These are phyloP conservation scores for Coleophora deauratella DNA, from an alignment of 2,888 invertebrate species.

Conservation along the genomic window DNA sequence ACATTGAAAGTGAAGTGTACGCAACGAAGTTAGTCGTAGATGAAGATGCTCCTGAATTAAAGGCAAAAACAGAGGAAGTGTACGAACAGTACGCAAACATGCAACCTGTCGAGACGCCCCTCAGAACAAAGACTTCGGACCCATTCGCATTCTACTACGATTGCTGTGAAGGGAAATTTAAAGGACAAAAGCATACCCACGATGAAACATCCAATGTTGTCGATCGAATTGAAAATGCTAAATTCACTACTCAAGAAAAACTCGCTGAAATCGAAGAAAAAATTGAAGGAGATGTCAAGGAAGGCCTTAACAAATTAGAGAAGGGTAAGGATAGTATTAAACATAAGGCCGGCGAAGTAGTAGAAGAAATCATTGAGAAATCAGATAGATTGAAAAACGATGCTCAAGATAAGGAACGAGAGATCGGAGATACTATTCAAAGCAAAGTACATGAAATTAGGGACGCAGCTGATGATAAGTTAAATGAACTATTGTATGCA, in stretches of 20 bases:
- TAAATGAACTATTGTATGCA: slow-evolving; percentile 35
- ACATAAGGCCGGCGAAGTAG: slow-evolving; percentile 35
- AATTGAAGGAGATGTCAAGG: slow-evolving; percentile 36
- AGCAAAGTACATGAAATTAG: slow-evolving; percentile 29
- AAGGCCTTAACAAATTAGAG: slow-evolving; percentile 41
- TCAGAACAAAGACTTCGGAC: slow-evolving; percentile 37
- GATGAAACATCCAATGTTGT: slow-evolving; percentile 59
- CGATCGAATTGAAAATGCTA: slow-evolving; percentile 59
- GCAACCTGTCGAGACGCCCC: slow-evolving; percentile 62
- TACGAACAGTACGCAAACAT: slow-evolving; percentile 60
- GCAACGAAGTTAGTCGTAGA: slow-evolving; percentile 60
- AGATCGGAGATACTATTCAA: slow-evolving; percentile 32
- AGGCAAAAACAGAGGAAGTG: slow-evolving; percentile 40
- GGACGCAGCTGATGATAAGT: slow-evolving; percentile 29
- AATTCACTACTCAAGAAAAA: slow-evolving; percentile 55
- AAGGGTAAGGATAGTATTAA: slow-evolving; percentile 53
- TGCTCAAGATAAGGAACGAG: slow-evolving; percentile 32
- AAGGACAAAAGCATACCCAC: slow-evolving; percentile 53
- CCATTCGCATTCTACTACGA: slow-evolving; percentile 55
- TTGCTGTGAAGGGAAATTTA: slow-evolving; percentile 51
- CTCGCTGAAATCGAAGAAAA: slow-evolving; percentile 41
- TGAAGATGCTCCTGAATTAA: slow-evolving; percentile 39
- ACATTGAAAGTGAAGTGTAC: slow-evolving; percentile 46
- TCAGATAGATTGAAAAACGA: slow-evolving; percentile 32
- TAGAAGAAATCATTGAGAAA: slow-evolving; percentile 38